phyloP scores from a whole-genome alignment of 2,888 invertebrate species.

The Mellilla xanthometata region DNA sequence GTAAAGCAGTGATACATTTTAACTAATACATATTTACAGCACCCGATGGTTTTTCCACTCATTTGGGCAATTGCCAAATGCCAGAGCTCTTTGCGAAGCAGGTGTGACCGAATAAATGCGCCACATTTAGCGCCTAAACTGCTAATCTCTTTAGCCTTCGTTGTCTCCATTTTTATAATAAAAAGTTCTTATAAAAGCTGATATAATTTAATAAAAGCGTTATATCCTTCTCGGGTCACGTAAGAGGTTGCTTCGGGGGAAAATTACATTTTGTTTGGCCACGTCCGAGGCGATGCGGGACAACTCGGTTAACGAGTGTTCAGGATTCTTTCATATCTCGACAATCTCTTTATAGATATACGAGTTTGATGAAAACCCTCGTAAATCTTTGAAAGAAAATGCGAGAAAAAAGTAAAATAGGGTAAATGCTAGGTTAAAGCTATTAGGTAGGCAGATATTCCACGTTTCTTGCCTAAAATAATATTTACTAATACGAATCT shows the following conservation, averaged over 20 bases:
- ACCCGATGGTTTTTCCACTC: constrained; percentile 2
- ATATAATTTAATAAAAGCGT: constrained; percentile 79
- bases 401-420: neutral
- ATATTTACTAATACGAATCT: no score
- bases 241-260: constrained; percentile 73
- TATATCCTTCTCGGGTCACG: constrained; percentile 80
- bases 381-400: constrained; percentile 12
- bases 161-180: constrained; percentile 58
- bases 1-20: neutral
- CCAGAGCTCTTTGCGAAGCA: constrained; percentile 6
- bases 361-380: constrained; percentile 34
- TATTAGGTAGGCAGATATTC: no score
- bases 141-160: constrained; percentile 59
- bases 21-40: constrained; percentile 2
- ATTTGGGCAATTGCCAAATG: constrained; percentile 14
- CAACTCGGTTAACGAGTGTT: constrained; percentile 77
- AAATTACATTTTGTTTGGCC: constrained; percentile 81
- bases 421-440: neutral
- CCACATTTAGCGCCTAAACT: constrained; percentile 35
- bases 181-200: constrained; percentile 70
- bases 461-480: no score
- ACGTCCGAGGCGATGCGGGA: constrained; percentile 72
- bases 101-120: constrained; percentile 16
- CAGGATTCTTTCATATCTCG: constrained; percentile 74
- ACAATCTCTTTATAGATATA: constrained; percentile 56